These are phyloP conservation scores for Scaptomyza graminum DNA, from an alignment of 1,140 invertebrate species.

Conservation along the genomic window DNA sequence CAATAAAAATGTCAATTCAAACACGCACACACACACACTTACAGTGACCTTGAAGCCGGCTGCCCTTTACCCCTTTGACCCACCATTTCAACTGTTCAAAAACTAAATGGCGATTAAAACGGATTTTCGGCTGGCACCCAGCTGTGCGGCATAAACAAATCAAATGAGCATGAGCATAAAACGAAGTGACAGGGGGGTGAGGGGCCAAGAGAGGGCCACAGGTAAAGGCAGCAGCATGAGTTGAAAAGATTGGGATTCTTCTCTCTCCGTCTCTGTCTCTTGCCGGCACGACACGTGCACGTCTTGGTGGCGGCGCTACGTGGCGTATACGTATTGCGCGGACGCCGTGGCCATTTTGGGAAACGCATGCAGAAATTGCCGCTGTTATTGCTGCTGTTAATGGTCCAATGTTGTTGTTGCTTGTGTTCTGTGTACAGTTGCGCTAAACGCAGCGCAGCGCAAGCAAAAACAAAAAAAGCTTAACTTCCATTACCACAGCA, in stretches of 20 bases:
- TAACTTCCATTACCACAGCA: slow-evolving; percentile 7
- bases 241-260: background rate
- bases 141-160: slow-evolving; percentile 76
- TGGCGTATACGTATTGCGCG: slow-evolving; percentile 79
- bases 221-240: background rate
- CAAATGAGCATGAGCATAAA: slow-evolving; percentile 41
- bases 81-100: slow-evolving; percentile 26
- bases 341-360: slow-evolving; percentile 75
- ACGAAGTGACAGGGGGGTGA: background rate
- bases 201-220: background rate
- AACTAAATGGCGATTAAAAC: slow-evolving; percentile 56
- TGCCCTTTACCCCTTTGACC: slow-evolving; percentile 5
- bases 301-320: slow-evolving; percentile 54
- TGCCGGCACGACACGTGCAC: slow-evolving; percentile 61
- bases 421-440: slow-evolving; percentile 38
- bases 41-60: slow-evolving; percentile 52
- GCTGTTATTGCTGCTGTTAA: slow-evolving; percentile 19
- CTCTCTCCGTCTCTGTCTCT: slow-evolving; percentile 6
- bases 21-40: slow-evolving; percentile 19
- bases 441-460: slow-evolving; percentile 45
- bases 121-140: slow-evolving; percentile 67
- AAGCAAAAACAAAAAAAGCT: slow-evolving; percentile 10
- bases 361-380: slow-evolving; percentile 58
- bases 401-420: slow-evolving; percentile 11
- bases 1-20: slow-evolving; percentile 71